A percentile compares a stretch with the other conserved stretches of the same genome.
These are phyloP conservation scores for Halichondria panicea DNA, from an alignment of 37 sponge, comb jelly and placozoan species.

Conservation along the genomic window DNA sequence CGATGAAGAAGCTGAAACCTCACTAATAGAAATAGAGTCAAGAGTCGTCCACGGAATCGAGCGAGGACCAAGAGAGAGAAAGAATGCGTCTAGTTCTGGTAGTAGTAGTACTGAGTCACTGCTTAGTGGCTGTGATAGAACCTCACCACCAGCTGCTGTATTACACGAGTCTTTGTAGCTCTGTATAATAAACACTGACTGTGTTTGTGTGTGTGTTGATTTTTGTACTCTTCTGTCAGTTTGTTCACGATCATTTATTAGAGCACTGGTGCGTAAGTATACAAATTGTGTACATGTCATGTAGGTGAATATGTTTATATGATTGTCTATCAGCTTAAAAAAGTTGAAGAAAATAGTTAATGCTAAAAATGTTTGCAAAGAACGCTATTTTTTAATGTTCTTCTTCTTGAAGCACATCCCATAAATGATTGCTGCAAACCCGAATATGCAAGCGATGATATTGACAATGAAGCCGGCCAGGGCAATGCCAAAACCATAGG, in stretches of 20 bases:
- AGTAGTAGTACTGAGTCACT: background rate
- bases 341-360: too few species aligned
- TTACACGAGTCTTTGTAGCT: background rate
- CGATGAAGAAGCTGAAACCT: slow-evolving; percentile 45
- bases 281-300: background rate
- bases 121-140: background rate
- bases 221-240: too few species aligned
- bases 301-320: background rate
- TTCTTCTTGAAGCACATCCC: background rate
- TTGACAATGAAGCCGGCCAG: slow-evolving; percentile 65
- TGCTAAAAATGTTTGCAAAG: too few species aligned
- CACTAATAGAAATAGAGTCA: too few species aligned
- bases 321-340: too few species aligned
- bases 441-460: slow-evolving; percentile 43
- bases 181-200: too few species aligned
- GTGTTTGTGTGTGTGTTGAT: too few species aligned
- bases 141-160: background rate
- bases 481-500: slow-evolving; percentile 78
- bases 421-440: slow-evolving; percentile 52
- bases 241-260: background rate
- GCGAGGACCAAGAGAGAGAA: background rate
- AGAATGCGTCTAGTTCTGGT: background rate
- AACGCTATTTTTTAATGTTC: too few species aligned
- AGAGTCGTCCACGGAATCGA: background rate
- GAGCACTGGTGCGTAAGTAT: background rate